Evolutionary conservation across 2,888 invertebrate genomes (phyloP).

Genomic region (Sturmia bella): DNA sequence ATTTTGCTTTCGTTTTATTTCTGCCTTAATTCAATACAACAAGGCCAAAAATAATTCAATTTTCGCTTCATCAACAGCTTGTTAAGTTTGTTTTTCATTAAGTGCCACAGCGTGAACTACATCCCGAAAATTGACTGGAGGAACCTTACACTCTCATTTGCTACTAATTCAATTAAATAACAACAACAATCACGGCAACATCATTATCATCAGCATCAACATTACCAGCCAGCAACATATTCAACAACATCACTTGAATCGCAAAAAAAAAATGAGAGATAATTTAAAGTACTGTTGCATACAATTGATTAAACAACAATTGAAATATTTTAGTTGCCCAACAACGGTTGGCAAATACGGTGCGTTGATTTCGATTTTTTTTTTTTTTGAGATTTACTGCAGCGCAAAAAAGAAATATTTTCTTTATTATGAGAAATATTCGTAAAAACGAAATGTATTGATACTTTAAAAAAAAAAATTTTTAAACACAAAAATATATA

Average conservation of each 20-base stretch:
- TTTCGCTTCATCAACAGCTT: not conserved
- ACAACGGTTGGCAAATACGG: constrained; percentile 54
- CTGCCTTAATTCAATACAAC: not conserved
- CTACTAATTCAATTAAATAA: constrained; percentile 54
- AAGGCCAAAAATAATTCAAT: not conserved
- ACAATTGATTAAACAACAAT: constrained; percentile 60
- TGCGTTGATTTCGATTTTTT: constrained; percentile 14
- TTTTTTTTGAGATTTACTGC: not conserved
- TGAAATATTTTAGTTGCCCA: constrained; percentile 57
- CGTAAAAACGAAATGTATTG: not conserved
- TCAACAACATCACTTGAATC: constrained; percentile 9
- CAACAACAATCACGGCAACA: constrained; percentile 39
- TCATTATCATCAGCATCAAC: constrained; percentile 30
- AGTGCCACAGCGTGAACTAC: not conserved
- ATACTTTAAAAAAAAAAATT: constrained; percentile 1
- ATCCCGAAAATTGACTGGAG: not conserved
- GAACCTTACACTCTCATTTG: constrained; percentile 6
- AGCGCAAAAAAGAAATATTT: not conserved
- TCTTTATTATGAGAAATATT: not conserved
- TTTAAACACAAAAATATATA: constrained; percentile 18
- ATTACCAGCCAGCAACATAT: not conserved
- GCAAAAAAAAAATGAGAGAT: constrained; percentile 24
- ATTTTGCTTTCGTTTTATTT: not conserved
- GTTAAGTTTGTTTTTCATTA: not conserved
- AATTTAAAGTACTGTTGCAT: constrained; percentile 48